Percentiles rank a stretch among this genome's conserved stretches.
Conservation (phyloP, 2,888 invertebrate species). For the Megamerina dolium region DNA sequence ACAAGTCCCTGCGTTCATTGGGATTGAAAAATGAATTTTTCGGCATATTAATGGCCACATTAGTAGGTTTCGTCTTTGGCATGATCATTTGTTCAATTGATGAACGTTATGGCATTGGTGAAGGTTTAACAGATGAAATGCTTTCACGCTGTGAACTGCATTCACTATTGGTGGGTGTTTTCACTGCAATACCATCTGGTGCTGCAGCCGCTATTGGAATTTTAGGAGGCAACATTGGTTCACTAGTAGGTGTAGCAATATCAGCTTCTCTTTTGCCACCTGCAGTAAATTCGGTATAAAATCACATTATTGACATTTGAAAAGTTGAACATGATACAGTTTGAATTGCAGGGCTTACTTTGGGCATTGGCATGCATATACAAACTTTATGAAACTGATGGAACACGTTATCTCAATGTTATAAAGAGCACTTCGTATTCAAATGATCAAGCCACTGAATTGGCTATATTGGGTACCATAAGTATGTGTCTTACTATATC, state of each 20-base stretch:
- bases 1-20: slow-evolving; percentile 57
- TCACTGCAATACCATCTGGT: slow-evolving; percentile 72
- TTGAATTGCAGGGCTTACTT: slow-evolving; percentile 53
- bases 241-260: slow-evolving; percentile 75
- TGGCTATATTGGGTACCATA: slow-evolving; percentile 59
- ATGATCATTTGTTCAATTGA: slow-evolving; percentile 55
- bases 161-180: slow-evolving; percentile 62
- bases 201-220: slow-evolving; percentile 72
- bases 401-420: slow-evolving; percentile 46
- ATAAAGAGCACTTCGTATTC: slow-evolving; percentile 54
- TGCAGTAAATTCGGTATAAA: slow-evolving; percentile 65
- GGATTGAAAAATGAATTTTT: slow-evolving; percentile 63
- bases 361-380: slow-evolving; percentile 60
- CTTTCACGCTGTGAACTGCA: slow-evolving; percentile 59
- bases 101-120: slow-evolving; percentile 54
- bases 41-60: slow-evolving; percentile 60
- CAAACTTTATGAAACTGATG: slow-evolving; percentile 50
- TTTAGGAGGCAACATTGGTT: slow-evolving; percentile 71
- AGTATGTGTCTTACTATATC: slow-evolving; percentile 67
- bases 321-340: neutral
- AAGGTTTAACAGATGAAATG: slow-evolving; percentile 65
- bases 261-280: slow-evolving; percentile 75
- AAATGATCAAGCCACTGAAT: slow-evolving; percentile 57
- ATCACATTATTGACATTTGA: neutral
- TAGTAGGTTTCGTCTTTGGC: slow-evolving; percentile 65